Percentiles rank a stretch among this genome's conserved stretches.
Evolutionary conservation across 2,888 invertebrate species (phyloP).

Genomic region (Chalcis sispes): DNA sequence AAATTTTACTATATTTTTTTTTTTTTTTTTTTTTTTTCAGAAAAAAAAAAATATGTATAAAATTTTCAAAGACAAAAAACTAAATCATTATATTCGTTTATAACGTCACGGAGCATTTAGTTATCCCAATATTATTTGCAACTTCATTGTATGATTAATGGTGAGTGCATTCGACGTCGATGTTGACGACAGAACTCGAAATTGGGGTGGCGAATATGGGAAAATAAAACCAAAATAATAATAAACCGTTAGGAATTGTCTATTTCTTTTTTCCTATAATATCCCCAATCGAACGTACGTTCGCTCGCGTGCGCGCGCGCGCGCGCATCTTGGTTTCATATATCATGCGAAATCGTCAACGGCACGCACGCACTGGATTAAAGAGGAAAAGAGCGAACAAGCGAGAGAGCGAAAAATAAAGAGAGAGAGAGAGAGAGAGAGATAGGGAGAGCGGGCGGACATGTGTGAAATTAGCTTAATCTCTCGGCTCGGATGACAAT

Average conservation of each 20-base stretch:
- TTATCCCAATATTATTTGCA: too few relatives aligned
- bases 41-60: too few relatives aligned
- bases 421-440: slow-evolving; percentile 40
- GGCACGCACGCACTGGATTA: slow-evolving; percentile 12
- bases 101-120: too few relatives aligned
- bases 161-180: slow-evolving; percentile 7
- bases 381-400: too few relatives aligned
- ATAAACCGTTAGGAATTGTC: slow-evolving; percentile 51
- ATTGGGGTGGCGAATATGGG: slow-evolving; percentile 37
- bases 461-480: slow-evolving; percentile 77
- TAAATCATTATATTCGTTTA: too few relatives aligned
- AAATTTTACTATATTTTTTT: too few relatives aligned
- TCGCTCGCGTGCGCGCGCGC: slow-evolving; percentile 52
- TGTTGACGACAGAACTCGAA: not conserved
- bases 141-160: slow-evolving; percentile 9
- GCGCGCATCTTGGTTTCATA: slow-evolving; percentile 58
- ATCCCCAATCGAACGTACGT: slow-evolving; percentile 36
- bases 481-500: slow-evolving; percentile 76
- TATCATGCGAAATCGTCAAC: slow-evolving; percentile 60
- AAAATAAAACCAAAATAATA: slow-evolving; percentile 45
- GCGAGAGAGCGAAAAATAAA: slow-evolving; percentile 45
- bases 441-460: slow-evolving; percentile 66
- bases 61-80: too few relatives aligned
- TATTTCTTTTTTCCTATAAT: slow-evolving; percentile 34
- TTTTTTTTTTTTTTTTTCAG: too few relatives aligned